These are phyloP conservation scores for Xyrauchen texanus DNA, from an alignment of 2,113 vertebrate genomes.

Conservation along the genomic window DNA sequence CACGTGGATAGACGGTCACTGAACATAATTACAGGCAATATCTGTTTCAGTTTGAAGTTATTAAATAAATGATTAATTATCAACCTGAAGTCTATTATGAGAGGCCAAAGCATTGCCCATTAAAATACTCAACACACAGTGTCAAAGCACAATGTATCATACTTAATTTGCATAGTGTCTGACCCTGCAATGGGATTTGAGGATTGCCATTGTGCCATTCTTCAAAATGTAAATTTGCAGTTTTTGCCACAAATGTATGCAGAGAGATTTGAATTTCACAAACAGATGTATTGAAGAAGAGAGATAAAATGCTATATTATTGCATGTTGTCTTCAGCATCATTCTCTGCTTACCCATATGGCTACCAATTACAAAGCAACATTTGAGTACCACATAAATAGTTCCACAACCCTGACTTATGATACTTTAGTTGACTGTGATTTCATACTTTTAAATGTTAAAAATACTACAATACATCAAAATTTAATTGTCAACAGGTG, in stretches of 20 bases:
- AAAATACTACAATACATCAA: not conserved
- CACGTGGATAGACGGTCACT: not conserved
- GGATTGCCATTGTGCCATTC: conserved; percentile 41
- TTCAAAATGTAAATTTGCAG: conserved; percentile 60
- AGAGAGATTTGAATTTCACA: conserved; percentile 34
- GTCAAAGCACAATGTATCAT: conserved; percentile 10
- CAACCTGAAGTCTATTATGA: conserved; percentile 15
- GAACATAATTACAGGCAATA: not conserved
- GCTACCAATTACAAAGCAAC: not conserved
- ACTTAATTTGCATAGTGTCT: conserved; percentile 37
- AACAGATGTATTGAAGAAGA: conserved; percentile 43
- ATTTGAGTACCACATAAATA: not conserved
- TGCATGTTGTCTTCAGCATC: not conserved
- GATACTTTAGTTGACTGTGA: not conserved
- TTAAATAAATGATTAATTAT: conserved; percentile 33
- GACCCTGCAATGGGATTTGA: conserved; percentile 34
- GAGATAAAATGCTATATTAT: not conserved
- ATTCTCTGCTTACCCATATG: not conserved
- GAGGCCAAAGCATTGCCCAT: conserved; percentile 1
- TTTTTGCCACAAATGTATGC: conserved; percentile 57
- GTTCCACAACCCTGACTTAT: not conserved
- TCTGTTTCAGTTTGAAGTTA: not conserved
- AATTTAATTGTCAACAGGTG: not conserved
- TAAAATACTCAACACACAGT: conserved; percentile 23
- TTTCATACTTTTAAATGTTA: no score